A percentile compares a stretch with the other conserved stretches of the same genome.
Conservation (phyloP, 2,113 vertebrate species). For the Phasianus colchicus region DNA sequence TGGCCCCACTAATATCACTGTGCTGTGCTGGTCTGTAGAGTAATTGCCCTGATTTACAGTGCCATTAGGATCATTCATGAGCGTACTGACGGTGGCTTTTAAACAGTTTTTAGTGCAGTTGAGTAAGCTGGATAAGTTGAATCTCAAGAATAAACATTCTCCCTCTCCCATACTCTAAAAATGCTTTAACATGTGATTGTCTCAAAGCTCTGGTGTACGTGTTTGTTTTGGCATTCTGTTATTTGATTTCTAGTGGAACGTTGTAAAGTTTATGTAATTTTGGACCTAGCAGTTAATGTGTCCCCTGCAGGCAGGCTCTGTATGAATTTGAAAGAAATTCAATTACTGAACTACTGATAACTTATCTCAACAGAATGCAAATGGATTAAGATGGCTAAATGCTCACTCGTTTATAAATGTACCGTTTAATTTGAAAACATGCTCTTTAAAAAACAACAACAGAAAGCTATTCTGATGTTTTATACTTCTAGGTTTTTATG, state of each 20-base stretch:
- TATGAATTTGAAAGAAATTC: slow-evolving; percentile 78
- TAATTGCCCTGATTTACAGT: neutral
- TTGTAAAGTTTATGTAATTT: slow-evolving; percentile 71
- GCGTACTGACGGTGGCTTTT: neutral
- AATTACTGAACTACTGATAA: slow-evolving; percentile 78
- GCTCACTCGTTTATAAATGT: slow-evolving; percentile 52
- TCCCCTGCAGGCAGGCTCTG: slow-evolving; percentile 73
- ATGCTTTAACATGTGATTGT: slow-evolving; percentile 10
- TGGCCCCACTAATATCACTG: rapidly evolving
- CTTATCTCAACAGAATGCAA: slow-evolving; percentile 77
- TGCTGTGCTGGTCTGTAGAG: neutral
- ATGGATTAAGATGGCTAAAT: slow-evolving; percentile 69
- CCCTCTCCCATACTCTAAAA: neutral
- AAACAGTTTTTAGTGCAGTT: neutral
- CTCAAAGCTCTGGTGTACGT: neutral
- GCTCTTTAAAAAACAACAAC: neutral
- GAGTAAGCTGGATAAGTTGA: neutral
- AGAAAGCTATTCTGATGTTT: slow-evolving; percentile 11
- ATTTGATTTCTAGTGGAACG: slow-evolving; percentile 65
- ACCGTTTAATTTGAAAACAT: slow-evolving; percentile 30
- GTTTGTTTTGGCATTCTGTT: slow-evolving; percentile 63
- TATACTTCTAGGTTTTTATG: neutral
- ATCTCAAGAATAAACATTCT: slow-evolving; percentile 6
- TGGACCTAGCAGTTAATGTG: slow-evolving; percentile 72
- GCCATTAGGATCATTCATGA: neutral